phyloP scores from a whole-genome alignment of 2,888 invertebrate genomes.

The Pollenia angustigena region DNA sequence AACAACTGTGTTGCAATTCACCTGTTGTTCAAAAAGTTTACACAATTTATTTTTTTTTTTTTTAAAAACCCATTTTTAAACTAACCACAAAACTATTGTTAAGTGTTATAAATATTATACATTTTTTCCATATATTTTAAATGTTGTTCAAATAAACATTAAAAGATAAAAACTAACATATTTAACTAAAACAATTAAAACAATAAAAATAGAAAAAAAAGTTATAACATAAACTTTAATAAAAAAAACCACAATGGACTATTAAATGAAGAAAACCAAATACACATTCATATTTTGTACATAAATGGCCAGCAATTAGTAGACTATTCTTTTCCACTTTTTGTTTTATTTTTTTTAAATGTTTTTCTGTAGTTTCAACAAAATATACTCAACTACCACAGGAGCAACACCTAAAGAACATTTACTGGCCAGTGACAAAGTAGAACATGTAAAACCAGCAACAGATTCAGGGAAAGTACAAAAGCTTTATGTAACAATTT shows the following conservation, averaged over 20 bases:
- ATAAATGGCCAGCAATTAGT: conserved; percentile 69
- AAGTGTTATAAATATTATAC: conserved; percentile 22
- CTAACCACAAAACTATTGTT: conserved; percentile 14
- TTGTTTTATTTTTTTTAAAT: no score
- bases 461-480: not conserved
- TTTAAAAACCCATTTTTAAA: not conserved
- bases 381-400: conserved; percentile 5
- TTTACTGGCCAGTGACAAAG: not conserved
- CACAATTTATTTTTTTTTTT: not conserved
- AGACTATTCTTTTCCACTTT: conserved; percentile 44
- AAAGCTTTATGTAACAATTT: conserved; percentile 48
- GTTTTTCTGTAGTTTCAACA: conserved; percentile 20
- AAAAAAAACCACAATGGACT: conserved; percentile 55
- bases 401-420: conserved; percentile 14
- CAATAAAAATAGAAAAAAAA: conserved; percentile 31
- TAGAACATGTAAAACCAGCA: not conserved
- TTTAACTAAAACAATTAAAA: conserved; percentile 30
- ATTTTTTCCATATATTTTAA: conserved; percentile 43
- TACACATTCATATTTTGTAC: conserved; percentile 10
- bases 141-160: conserved; percentile 17
- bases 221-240: conserved; percentile 51
- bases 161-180: conserved; percentile 14
- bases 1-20: no score
- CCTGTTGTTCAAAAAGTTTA: not conserved
- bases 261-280: conserved; percentile 42